Percentiles rank a stretch among this genome's conserved stretches.
Conservation (phyloP, 2,888 invertebrate species). For the Morpho helenor region DNA sequence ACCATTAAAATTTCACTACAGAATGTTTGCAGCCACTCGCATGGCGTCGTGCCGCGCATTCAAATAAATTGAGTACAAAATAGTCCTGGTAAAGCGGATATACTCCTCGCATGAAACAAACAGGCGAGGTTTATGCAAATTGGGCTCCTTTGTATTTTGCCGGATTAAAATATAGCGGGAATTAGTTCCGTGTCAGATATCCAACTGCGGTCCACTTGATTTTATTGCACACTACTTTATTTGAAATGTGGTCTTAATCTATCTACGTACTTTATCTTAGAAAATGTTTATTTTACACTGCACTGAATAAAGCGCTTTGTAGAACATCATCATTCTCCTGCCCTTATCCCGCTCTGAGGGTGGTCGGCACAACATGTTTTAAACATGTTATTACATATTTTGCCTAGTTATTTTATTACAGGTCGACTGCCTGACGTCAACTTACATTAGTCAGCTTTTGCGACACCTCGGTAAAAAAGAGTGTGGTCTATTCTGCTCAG, state of each 20-base stretch:
- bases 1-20: constrained; percentile 36
- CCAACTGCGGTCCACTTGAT: constrained; percentile 55
- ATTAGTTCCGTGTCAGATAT: constrained; percentile 77
- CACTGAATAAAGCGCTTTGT: neutral
- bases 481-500: too few species aligned
- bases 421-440: too few species aligned
- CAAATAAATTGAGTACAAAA: constrained; percentile 70
- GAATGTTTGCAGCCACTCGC: constrained; percentile 43
- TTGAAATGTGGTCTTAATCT: constrained; percentile 41
- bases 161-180: constrained; percentile 76
- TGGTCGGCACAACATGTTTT: too few species aligned
- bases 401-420: too few species aligned
- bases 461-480: too few species aligned
- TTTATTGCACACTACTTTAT: constrained; percentile 60
- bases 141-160: constrained; percentile 74
- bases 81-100: constrained; percentile 68
- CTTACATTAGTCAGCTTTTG: too few species aligned
- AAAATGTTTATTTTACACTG: constrained; percentile 10
- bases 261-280: constrained; percentile 22
- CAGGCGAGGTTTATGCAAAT: constrained; percentile 77
- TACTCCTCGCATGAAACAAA: constrained; percentile 74
- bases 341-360: too few species aligned
- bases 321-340: too few species aligned
- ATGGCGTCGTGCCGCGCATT: constrained; percentile 44
- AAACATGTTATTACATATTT: too few species aligned